Evolutionary conservation across 2,888 invertebrate species (phyloP).

Genomic region (Erebia palarica): DNA sequence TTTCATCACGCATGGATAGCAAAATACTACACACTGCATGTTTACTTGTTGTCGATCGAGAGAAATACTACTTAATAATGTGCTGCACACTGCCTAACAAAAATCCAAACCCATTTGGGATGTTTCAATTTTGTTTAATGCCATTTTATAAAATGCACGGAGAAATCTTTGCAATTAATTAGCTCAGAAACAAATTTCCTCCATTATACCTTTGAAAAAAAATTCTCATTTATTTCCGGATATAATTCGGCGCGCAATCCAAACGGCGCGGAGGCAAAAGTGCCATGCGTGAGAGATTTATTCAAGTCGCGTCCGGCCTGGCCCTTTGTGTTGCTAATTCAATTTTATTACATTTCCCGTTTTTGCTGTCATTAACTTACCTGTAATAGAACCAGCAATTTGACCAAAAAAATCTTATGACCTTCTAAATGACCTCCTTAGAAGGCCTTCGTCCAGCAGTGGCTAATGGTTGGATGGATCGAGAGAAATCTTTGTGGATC

Average conservation of each 20-base stretch:
- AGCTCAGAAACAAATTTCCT: background rate
- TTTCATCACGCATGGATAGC: no score
- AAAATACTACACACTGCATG: no score
- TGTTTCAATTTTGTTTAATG: background rate
- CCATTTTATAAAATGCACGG: background rate
- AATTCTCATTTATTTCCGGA: conserved; percentile 27
- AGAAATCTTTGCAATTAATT: conserved; percentile 9
- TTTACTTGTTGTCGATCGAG: no score
- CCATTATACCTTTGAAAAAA: conserved; percentile 8
- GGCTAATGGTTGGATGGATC: no score
- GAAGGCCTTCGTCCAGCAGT: no score
- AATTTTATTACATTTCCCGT: conserved; percentile 64
- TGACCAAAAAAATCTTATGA: background rate
- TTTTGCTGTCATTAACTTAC: conserved; percentile 48
- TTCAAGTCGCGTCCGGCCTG: conserved; percentile 55
- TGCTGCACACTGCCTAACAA: no score
- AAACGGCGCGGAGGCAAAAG: conserved; percentile 49
- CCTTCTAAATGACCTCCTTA: no score
- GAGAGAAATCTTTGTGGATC: no score
- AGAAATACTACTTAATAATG: no score
- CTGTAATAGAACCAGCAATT: conserved; percentile 8
- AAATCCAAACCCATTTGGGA: no score
- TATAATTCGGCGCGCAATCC: conserved; percentile 37
- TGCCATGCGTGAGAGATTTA: conserved; percentile 62
- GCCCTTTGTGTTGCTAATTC: conserved; percentile 69